Percentiles rank a stretch among this genome's conserved stretches.
Evolutionary conservation across 2,113 vertebrate species (phyloP).

Genomic region (Pseudopodoces humilis): DNA sequence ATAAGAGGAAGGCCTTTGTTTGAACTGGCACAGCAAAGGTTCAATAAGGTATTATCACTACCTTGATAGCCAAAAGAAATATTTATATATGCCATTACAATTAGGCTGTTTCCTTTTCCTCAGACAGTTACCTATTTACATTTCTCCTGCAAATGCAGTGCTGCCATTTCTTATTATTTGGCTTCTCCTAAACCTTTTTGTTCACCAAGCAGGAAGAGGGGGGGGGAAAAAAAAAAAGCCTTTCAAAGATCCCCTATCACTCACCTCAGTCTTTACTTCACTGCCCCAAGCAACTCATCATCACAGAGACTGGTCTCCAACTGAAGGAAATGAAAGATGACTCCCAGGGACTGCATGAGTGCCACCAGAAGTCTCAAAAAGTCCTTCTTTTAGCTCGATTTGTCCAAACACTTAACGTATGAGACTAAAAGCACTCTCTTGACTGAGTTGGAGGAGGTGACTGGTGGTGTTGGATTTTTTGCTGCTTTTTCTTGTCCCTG

Average conservation of each 20-base stretch:
- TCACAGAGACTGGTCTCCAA: neutral
- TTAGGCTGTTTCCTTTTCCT: neutral
- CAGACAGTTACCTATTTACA: neutral
- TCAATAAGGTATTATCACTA: neutral
- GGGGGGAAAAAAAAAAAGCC: neutral
- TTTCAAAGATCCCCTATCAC: neutral
- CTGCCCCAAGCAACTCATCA: neutral
- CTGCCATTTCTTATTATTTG: neutral
- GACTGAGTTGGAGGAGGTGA: neutral
- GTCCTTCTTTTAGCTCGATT: neutral
- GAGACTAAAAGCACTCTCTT: neutral
- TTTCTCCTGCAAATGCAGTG: neutral
- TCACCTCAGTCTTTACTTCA: neutral
- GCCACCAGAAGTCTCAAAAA: neutral
- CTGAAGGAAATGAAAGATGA: neutral
- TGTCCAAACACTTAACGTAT: neutral
- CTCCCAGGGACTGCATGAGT: neutral
- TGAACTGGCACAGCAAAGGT: conserved; percentile 4
- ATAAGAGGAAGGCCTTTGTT: neutral
- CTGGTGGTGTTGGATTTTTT: neutral
- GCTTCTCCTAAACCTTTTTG: neutral
- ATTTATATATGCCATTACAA: conserved; percentile 9
- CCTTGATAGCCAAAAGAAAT: conserved; percentile 38
- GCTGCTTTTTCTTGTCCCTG: neutral
- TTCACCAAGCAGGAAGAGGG: neutral